Percentiles rank a stretch among this genome's conserved stretches.
Conservation (phyloP, 2,113 vertebrate species). For the Panthera tigris region DNA sequence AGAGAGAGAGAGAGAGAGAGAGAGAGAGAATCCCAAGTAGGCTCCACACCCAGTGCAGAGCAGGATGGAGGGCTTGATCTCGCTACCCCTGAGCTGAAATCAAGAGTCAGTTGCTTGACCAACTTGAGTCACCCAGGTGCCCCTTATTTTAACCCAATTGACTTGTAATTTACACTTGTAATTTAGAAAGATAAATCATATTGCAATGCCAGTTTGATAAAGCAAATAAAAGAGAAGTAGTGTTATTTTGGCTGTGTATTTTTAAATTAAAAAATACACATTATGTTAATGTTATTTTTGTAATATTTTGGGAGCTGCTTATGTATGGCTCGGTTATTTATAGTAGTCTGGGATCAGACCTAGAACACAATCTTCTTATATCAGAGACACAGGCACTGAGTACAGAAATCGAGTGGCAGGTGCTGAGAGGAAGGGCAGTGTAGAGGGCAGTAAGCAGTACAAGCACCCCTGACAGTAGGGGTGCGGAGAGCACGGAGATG, state of each 20-base stretch:
- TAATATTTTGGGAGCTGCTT: not conserved
- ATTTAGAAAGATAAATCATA: not conserved
- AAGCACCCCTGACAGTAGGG: accelerated
- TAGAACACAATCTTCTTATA: not conserved
- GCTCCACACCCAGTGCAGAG: no score
- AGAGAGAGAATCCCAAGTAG: no score
- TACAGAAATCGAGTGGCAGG: not conserved
- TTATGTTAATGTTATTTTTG: not conserved
- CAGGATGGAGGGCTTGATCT: no score
- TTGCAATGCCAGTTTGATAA: not conserved
- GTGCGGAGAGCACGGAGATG: not conserved
- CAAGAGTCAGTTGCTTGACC: no score
- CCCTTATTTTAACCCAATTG: not conserved
- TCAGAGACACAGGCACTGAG: not conserved
- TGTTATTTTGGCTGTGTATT: not conserved
- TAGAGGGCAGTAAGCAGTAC: not conserved
- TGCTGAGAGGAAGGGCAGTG: not conserved
- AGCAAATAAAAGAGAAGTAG: not conserved
- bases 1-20: no score
- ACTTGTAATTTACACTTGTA: not conserved
- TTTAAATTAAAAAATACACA: not conserved
- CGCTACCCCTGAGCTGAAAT: no score
- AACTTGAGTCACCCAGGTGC: no score
- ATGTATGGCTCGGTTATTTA: not conserved
- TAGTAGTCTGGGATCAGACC: not conserved